Evolutionary conservation across 2,888 invertebrate genomes (phyloP).

Genomic region (Automeris io): DNA sequence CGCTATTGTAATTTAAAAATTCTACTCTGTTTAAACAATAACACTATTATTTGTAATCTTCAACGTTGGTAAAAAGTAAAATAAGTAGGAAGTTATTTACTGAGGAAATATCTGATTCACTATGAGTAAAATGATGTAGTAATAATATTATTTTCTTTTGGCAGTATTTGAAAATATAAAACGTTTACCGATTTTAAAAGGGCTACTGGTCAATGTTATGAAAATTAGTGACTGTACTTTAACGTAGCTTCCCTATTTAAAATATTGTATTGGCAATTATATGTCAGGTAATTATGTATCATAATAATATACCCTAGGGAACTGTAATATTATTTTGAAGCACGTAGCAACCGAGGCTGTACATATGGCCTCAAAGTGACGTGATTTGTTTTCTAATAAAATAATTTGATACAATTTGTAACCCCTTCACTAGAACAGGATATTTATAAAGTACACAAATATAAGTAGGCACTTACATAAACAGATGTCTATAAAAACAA

Average conservation of each 20-base stretch:
- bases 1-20: slow-evolving; percentile 24
- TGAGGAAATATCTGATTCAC: not conserved
- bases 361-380: slow-evolving; percentile 42
- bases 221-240: too few species aligned
- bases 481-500: too few species aligned
- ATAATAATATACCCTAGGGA: too few species aligned
- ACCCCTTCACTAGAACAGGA: not conserved
- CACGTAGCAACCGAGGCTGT: slow-evolving; percentile 36
- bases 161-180: not conserved
- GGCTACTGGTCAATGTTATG: too few species aligned
- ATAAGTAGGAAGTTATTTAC: not conserved
- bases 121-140: not conserved
- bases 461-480: too few species aligned
- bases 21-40: not conserved
- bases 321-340: slow-evolving; percentile 19
- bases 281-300: too few species aligned
- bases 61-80: not conserved
- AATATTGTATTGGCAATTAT: too few species aligned
- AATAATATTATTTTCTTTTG: not conserved
- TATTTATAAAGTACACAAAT: too few species aligned
- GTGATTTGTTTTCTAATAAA: slow-evolving; percentile 32
- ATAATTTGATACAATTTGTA: slow-evolving; percentile 9
- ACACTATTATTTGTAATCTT: not conserved
- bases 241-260: too few species aligned
- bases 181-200: not conserved